Conservation (phyloP, 2,888 invertebrate genomes). For the Heliconius charithonia region DNA sequence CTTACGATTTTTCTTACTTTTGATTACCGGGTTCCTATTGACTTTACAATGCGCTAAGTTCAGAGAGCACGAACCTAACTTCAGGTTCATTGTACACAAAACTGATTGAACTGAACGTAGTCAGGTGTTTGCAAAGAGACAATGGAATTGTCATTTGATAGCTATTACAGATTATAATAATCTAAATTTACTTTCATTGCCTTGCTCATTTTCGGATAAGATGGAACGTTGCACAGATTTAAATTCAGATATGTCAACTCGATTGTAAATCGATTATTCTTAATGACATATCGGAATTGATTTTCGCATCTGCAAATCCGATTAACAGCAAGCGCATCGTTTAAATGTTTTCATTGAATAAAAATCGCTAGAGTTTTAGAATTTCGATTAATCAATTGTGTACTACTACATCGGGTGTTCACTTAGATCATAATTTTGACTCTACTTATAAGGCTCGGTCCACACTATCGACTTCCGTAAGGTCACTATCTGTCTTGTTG, state of each 20-base stretch:
- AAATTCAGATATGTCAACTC: constrained; percentile 7
- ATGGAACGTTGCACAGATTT: neutral
- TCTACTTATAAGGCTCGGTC: constrained; percentile 39
- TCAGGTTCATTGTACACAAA: neutral
- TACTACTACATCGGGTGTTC: constrained; percentile 48
- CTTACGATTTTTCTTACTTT: neutral
- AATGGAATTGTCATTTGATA: neutral
- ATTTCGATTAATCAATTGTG: constrained; percentile 25
- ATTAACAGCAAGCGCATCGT: constrained; percentile 15
- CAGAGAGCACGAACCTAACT: neutral
- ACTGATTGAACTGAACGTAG: too few relatives aligned
- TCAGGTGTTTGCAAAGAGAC: too few relatives aligned
- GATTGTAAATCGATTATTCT: neutral
- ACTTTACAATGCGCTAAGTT: neutral
- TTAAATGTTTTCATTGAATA: constrained; percentile 18
- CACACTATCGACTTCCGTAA: constrained; percentile 9
- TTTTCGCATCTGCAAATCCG: neutral
- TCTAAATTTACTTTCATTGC: constrained; percentile 32
- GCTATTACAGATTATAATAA: constrained; percentile 14
- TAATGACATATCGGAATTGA: constrained; percentile 1
- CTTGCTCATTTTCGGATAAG: constrained; percentile 6
- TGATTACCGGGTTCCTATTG: neutral
- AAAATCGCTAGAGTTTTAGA: constrained; percentile 41
- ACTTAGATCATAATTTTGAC: constrained; percentile 71
- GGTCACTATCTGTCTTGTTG: constrained; percentile 10